Evolutionary conservation across 1,140 invertebrate species (phyloP).

Genomic region (Mamestra configurata): DNA sequence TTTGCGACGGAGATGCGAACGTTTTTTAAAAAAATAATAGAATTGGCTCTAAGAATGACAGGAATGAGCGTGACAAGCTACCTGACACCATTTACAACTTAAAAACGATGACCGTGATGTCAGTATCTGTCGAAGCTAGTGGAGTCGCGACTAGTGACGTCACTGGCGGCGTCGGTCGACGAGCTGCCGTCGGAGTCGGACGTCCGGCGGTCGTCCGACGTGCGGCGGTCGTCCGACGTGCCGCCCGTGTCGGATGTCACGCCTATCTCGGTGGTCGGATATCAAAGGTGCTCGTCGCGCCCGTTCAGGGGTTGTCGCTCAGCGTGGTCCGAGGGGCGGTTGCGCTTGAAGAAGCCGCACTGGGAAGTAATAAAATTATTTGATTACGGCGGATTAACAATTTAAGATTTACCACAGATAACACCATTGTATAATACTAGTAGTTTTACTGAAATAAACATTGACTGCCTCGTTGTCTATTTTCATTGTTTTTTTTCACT

Average conservation of each 20-base stretch:
- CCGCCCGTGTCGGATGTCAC: slow-evolving; percentile 65
- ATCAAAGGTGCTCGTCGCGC: slow-evolving; percentile 91
- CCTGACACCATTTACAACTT: slow-evolving; percentile 49
- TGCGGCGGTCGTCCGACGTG: slow-evolving; percentile 52
- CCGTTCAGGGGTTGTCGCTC: slow-evolving; percentile 95
- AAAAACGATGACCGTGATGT: slow-evolving; percentile 57
- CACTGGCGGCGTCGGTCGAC: slow-evolving; percentile 81
- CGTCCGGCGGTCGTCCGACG: slow-evolving; percentile 69
- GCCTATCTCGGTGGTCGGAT: slow-evolving; percentile 73
- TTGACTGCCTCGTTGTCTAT: too few relatives aligned
- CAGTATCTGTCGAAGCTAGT: slow-evolving; percentile 74
- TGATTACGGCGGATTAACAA: too few relatives aligned
- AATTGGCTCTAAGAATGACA: background rate
- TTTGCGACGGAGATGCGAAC: too few relatives aligned
- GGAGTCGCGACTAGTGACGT: slow-evolving; percentile 81
- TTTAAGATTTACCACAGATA: too few relatives aligned
- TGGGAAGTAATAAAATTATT: slow-evolving; percentile 87
- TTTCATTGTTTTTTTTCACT: too few relatives aligned
- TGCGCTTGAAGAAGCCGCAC: slow-evolving; percentile 98
- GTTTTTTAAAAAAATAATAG: too few relatives aligned
- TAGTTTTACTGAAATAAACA: too few relatives aligned
- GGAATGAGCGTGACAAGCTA: background rate
- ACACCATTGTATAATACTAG: too few relatives aligned
- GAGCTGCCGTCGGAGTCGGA: slow-evolving; percentile 89
- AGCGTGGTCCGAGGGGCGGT: slow-evolving; percentile 93